Conservation (phyloP, 2,113 vertebrate species). For the Muscicapa adusta region DNA sequence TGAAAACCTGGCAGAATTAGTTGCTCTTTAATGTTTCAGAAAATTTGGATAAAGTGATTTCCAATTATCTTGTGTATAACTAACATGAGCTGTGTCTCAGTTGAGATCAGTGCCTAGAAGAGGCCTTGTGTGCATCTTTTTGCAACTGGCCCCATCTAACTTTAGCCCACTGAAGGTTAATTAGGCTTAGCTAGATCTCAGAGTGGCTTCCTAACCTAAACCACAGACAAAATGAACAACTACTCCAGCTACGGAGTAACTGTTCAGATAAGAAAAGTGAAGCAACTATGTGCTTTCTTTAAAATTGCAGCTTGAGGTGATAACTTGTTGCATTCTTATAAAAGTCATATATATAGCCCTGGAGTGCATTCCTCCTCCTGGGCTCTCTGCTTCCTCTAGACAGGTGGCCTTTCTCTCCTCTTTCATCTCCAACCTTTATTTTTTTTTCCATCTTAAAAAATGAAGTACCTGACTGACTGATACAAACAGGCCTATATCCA, state of each 20-base stretch:
- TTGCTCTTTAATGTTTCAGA: not conserved
- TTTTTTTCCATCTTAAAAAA: not conserved
- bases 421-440: not conserved
- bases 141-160: not conserved
- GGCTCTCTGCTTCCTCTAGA: not conserved
- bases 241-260: not conserved
- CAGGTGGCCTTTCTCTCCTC: not conserved
- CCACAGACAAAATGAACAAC: not conserved
- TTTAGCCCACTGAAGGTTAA: not conserved
- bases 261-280: not conserved
- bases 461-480: not conserved
- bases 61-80: not conserved
- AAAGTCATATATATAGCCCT: not conserved
- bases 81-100: not conserved
- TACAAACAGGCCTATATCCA: slow-evolving; percentile 34
- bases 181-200: not conserved
- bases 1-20: not conserved
- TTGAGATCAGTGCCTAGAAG: not conserved
- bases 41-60: not conserved
- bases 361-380: not conserved
- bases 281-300: not conserved
- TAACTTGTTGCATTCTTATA: not conserved
- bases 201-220: not conserved
- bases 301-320: not conserved
- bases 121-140: not conserved